Base-by-base conservation (phyloP, 2,888 invertebrate genomes). In the Sclerodermus sp. region DNA sequence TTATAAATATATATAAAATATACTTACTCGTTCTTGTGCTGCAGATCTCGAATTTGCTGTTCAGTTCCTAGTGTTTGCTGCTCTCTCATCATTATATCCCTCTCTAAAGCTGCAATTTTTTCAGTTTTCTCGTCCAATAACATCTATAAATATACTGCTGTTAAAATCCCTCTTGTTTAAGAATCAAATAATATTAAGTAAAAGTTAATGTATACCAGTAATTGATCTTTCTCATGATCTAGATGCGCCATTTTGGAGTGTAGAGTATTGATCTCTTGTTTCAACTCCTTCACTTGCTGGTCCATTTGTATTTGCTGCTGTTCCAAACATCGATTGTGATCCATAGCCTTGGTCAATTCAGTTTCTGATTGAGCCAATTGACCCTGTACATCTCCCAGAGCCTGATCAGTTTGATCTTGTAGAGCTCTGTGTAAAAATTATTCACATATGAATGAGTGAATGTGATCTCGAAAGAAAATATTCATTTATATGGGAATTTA, bases 381-480 rank as follows among this genome's bases (percentile, higher is more conserved):
- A 70, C 82, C 83, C 74, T 90, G 89, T 48, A 86, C 81, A 60
- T 89, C 88, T 47, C 82, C 81, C 52, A 88, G 81, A 39, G 87
- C 85, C 66, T 86, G 84, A 75, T 91, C 90, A 3, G 89, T 88
- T 80, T 91, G 89, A 65, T 89, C 84, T 67, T 91, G 89, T 42
- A 90, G 80, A 58, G 86, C 83, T 76, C 90, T 91, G 16, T 15
- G 14, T n/a, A 36, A 36, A 36, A 10, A 36, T 3, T 12, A n/a
- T 36, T 36, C 5, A 36, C 3, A 4, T n/a, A 36, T 14, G 3
- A 31, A 36, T 37, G 13, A 14, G 10, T 12, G 34, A 6, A 13
- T 6, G 14, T 4, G 5, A 34, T 14, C 14, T 12, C 34, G 12
- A 8, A 1, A 30, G 31, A 14, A 43, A 16, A 31, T 29, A 43